Base-by-base conservation (phyloP, 2,113 vertebrate species). In the Porphyrio hochstetteri region DNA sequence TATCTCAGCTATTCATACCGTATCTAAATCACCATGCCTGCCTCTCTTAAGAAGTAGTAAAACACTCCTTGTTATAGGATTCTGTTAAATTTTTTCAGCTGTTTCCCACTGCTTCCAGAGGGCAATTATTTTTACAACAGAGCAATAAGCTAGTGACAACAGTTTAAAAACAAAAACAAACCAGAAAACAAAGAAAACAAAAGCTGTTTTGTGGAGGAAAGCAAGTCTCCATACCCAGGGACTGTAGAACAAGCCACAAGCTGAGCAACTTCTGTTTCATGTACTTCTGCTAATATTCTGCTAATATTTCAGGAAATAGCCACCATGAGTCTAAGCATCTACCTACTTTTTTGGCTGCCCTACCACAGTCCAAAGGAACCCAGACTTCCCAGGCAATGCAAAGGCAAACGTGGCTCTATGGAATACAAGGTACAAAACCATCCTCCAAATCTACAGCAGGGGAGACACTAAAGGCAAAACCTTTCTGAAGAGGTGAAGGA, bases 21-120 rank as follows among this genome's bases (percentile, higher is more conserved):
- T 69, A 74, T 24, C 75, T 91, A 93, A 96, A 94, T 93, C 92
- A 96, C n/a, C 33, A 19, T 65, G 67, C 8, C 50, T 65, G 17
- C 28, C 11, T 87, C 68, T 76, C 81, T 55, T 69, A 69, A 89
- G 48, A 15, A 91, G 50, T 7, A 82, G 78, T 76, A 91, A 94
- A 95, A 71, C 36, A 65, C 5, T 57, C 35, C 3, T 0, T 72
- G 19, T 60, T 71, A 60, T 18, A 95, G 76, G n/a, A 10, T 25
- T 21, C 40, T 69, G 31, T 52, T 85, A 82, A 55, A 6, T 70
- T 81, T 92, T 86, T 78, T 83, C 42, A 42, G 36, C 23, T 59
- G 21, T 70, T 94, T 90, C 33, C 35, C 27, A 13, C 52, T 81
- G 52, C 23, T 83, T 88, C 60, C 52, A 81, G 56, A 76, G 14